Evolutionary conservation across 2,797 vertebrate species (phyloP).

Genomic region (Zonotrichia albicollis): DNA sequence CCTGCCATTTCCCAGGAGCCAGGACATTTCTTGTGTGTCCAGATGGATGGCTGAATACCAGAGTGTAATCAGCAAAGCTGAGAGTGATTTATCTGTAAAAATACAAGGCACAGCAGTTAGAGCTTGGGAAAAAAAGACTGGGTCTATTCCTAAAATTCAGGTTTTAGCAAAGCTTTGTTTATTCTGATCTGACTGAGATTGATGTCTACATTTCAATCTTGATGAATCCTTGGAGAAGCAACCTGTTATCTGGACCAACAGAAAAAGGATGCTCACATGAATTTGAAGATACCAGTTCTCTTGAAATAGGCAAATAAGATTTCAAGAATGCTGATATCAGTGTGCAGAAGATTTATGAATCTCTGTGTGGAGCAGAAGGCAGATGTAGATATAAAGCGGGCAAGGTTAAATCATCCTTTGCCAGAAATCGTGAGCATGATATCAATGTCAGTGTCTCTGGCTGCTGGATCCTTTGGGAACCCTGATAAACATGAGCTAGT

Average conservation of each 20-base stretch:
- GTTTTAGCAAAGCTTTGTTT: not conserved
- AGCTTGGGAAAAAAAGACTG: not conserved
- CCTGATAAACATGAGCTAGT: not conserved
- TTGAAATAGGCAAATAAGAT: not conserved
- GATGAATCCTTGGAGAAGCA: not conserved
- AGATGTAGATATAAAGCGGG: not conserved
- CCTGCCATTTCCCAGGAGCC: not conserved
- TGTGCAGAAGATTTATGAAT: conserved; percentile 8
- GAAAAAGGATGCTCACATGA: not conserved
- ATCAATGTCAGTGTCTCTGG: not conserved
- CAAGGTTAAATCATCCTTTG: not conserved
- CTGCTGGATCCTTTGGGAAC: not conserved
- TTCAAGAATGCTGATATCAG: not conserved
- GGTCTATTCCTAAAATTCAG: not conserved
- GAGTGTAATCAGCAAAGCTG: not conserved
- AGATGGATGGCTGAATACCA: not conserved
- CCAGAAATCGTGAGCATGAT: not conserved
- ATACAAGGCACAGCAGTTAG: not conserved
- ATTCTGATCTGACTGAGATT: not conserved
- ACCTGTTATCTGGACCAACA: not conserved
- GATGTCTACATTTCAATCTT: not conserved
- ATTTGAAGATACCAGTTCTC: not conserved
- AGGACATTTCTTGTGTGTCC: not conserved
- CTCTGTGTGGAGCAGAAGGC: not conserved
- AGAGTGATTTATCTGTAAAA: conserved; percentile 1